Evolutionary conservation across 53 echinoderm and acorn worm genomes (phyloP).

Genomic region (Pentamera pediparva): DNA sequence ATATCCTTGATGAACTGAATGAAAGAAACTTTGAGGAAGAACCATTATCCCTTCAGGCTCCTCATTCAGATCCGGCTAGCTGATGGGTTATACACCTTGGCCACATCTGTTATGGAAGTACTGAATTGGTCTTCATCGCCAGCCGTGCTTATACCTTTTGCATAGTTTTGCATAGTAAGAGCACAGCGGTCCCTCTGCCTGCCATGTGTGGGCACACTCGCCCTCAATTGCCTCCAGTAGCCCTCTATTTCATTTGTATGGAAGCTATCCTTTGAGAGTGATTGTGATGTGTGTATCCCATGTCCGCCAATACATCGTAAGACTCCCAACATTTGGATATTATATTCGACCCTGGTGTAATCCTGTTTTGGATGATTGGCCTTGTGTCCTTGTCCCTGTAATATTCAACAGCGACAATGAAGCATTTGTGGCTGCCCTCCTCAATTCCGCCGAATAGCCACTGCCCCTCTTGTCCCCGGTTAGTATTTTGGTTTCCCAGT

Average conservation of each 20-base stretch:
- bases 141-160: slow-evolving; percentile 34
- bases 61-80: too few species aligned
- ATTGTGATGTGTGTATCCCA: background rate
- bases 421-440: slow-evolving; percentile 33
- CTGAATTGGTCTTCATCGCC: background rate
- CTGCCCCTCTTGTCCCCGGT: slow-evolving; percentile 15
- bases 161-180: slow-evolving; percentile 26
- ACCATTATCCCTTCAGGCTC: too few species aligned
- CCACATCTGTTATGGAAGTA: background rate
- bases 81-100: slow-evolving; percentile 19
- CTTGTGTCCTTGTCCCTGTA: background rate
- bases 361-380: slow-evolving; percentile 29
- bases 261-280: background rate
- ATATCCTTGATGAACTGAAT: background rate
- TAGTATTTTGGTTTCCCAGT: slow-evolving; percentile 34
- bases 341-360: slow-evolving; percentile 1
- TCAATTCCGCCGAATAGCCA: slow-evolving; percentile 54
- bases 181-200: slow-evolving; percentile 13
- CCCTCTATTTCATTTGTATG: slow-evolving; percentile 14
- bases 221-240: slow-evolving; percentile 14
- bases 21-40: background rate
- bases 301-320: background rate
- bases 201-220: slow-evolving; percentile 20
- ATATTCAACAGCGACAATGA: slow-evolving; percentile 30
- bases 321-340: slow-evolving; percentile 35